A percentile compares a stretch with the other conserved stretches of the same genome.
phyloP scores from a whole-genome alignment of 1,140 invertebrate species.

The Orius insidiosus region DNA sequence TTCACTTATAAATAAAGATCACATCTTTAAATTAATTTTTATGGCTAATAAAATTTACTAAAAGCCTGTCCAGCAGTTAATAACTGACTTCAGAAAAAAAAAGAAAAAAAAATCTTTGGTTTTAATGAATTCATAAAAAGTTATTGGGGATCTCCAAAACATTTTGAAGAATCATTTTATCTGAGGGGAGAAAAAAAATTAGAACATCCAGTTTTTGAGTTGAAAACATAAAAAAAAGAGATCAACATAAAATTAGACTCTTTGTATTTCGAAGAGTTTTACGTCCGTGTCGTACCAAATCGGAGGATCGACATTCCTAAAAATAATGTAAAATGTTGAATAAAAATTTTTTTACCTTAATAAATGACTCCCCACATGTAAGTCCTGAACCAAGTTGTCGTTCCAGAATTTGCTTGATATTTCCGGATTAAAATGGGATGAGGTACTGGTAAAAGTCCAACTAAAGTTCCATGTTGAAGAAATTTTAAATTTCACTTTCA shows the following conservation, averaged over 20 bases:
- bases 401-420: constrained; percentile 96
- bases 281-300: constrained; percentile 99
- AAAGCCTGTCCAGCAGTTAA: no score
- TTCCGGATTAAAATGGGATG: constrained; percentile 98
- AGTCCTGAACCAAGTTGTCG: constrained; percentile 96
- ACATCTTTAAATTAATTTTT: no score
- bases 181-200: no score
- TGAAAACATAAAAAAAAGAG: background rate
- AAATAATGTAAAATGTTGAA: constrained; percentile 25
- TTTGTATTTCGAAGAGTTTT: constrained; percentile 93
- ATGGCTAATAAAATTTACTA: no score
- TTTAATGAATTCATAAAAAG: no score
- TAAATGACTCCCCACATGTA: constrained; percentile 99
- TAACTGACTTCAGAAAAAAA: no score
- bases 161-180: no score
- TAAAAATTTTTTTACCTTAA: constrained; percentile 38
- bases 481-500: constrained; percentile 99
- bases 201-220: no score
- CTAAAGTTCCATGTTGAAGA: constrained; percentile 94
- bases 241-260: constrained; percentile 39
- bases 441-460: constrained; percentile 92
- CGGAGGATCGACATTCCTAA: constrained; percentile 91
- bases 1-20: no score
- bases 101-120: no score
- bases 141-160: no score